Evolutionary conservation across 2,113 vertebrate genomes (phyloP), one percentile per base, ranked within the genome.

Genomic region (Phocoena phocoena): DNA sequence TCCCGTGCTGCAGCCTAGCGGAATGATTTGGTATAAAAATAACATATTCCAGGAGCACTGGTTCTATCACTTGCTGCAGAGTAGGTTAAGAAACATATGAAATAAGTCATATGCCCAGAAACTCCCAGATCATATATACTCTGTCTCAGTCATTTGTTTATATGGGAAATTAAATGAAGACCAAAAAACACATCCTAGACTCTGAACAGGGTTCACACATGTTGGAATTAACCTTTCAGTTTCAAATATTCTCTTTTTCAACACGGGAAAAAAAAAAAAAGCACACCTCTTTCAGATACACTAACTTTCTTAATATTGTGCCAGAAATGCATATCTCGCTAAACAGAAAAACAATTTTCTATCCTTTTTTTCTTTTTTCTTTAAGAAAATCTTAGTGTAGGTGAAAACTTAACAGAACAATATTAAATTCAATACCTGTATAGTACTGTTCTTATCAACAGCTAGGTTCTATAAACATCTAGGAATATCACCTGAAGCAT

Each of bases 1-100:
- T 47, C 38, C 62, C 85, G 38, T 98, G 96, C 98, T 99, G 98
- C 98, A 97, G 93, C 98, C 98, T 98, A 98, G 98, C 97, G 98
- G 98, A 94, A 60, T 6, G 41, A 67, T 10, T 50, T 88, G 84
- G 95, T 82, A 98, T 81, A 89, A 98, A 98, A 98, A 80, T 95
- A 55, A 91, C 77, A 97, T 55, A 68, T 90, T 96, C 94, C 70
- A 41, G 17, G 3, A 96, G 76, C 23, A 47, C 8, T 8, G 53
- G 55, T 81, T 87, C 53, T 93, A 81, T 31, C 95, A 58, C 70
- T 85, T 73, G 83, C 86, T 98, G 70, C 71, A 96, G 98, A 92
- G 96, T 74, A 92, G 93, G 60, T 95, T 96, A 96, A 89, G 58
- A 97, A 73, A 96, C 36, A 76, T 1, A 91, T 80, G 81, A 98